Base-by-base conservation (phyloP, 2,113 vertebrate species). In the Synodontis membranacea region DNA sequence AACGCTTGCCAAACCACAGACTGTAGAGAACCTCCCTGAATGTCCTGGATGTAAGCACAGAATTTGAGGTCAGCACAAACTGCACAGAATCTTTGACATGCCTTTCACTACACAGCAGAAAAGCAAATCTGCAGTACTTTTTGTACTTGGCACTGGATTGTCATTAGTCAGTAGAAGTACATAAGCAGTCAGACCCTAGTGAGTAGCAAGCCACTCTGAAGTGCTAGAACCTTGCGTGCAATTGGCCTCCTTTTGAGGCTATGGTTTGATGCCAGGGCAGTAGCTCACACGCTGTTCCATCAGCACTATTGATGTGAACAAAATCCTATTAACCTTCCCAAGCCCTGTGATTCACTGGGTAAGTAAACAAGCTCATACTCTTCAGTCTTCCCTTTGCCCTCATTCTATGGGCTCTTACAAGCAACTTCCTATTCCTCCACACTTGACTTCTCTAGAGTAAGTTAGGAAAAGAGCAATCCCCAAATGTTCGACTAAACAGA, bases 271-370 rank as follows among this genome's bases (percentile, higher is more conserved):
- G 84, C 54, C 80, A 66, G 83, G 84, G 84, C 87, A 85, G 81
- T 39, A 82, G 75, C 87, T 89, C 56, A 85, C 85, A 82, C 34
- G 44, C 79, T 58, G 79, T 70, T 76, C 81, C 87, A 92, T 86
- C 89, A 88, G 74, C 85, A 84, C 88, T 91, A 92, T 88, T 92
- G 89, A 92, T 91, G 93, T 92, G 89, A 92, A 89, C 90, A 80
- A 92, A 94, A 95, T 93, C 92, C 93, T 86, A 93, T 95, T 94
- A 93, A 91, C 91, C 89, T 89, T 86, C 80, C 3, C 74, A 31
- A 86, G 83, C 90, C 88, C 88, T 86, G 86, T 80, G 90, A 92
- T 93, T 91, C 93, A 82, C 88, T 88, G 84, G 46, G 88, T 86
- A 91, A 88, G 90, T 92, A 93, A 91, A 92, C 90, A 89, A 91